Evolutionary conservation across 2,888 invertebrate species (phyloP).

Genomic region (Calliphora vomitoria): DNA sequence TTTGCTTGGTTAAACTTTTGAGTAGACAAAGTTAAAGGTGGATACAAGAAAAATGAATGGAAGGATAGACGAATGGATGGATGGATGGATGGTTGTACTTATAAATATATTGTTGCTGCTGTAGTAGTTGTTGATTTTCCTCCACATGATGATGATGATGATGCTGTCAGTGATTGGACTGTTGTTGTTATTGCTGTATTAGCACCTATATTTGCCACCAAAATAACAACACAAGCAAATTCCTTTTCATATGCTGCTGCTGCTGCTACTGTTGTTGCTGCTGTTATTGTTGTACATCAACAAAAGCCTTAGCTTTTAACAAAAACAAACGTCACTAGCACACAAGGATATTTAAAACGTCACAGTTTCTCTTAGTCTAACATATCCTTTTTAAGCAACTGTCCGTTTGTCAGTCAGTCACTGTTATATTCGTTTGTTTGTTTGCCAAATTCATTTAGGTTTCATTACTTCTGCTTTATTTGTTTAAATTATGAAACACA

Average conservation of each 20-base stretch:
- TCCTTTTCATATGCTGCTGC: neutral
- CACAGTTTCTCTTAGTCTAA: slow-evolving; percentile 74
- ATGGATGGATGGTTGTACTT: slow-evolving; percentile 15
- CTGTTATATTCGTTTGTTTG: slow-evolving; percentile 13
- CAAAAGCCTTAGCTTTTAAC: slow-evolving; percentile 54
- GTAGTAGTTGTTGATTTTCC: slow-evolving; percentile 54
- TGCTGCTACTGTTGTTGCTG: neutral
- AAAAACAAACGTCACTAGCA: slow-evolving; percentile 77
- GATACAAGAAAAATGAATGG: neutral
- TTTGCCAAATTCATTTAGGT: slow-evolving; percentile 31
- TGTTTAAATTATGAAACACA: slow-evolving; percentile 34
- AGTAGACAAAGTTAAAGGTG: slow-evolving; percentile 52
- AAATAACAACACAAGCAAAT: slow-evolving; percentile 50
- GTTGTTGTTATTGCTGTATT: slow-evolving; percentile 11
- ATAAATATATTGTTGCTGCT: slow-evolving; percentile 41
- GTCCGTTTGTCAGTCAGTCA: neutral
- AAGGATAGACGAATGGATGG: slow-evolving; percentile 3
- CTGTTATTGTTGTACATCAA: slow-evolving; percentile 36
- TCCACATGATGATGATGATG: neutral
- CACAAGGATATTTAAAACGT: slow-evolving; percentile 83
- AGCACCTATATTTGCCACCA: slow-evolving; percentile 65
- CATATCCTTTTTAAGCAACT: neutral
- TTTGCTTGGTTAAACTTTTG: slow-evolving; percentile 57
- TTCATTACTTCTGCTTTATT: slow-evolving; percentile 30
- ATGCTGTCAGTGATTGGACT: neutral